phyloP scores from a whole-genome alignment of 2,888 invertebrate species.

The Protula sp. region DNA sequence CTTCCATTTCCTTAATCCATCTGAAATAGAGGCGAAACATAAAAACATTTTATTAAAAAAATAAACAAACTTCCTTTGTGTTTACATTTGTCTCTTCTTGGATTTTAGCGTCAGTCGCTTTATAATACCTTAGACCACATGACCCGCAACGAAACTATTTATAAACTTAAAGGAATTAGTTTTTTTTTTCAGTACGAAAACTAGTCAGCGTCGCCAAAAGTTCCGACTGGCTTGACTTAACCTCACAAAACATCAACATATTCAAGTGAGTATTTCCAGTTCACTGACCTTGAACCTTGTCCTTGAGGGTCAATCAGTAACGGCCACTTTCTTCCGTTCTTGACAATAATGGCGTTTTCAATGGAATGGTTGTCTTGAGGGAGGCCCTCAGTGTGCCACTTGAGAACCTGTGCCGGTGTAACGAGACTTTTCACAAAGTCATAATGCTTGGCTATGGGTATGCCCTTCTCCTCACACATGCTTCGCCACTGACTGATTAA shows the following conservation, averaged over 20 bases:
- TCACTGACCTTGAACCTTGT: conserved; percentile 46
- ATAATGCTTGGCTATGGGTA: conserved; percentile 36
- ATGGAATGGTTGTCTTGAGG: conserved; percentile 49
- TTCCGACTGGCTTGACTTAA: too few relatives aligned
- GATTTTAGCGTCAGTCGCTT: too few relatives aligned
- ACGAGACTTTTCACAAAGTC: not conserved
- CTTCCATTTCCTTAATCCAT: conserved; percentile 48
- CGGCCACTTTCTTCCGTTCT: conserved; percentile 49
- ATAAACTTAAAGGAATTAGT: too few relatives aligned
- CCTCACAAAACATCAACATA: too few relatives aligned
- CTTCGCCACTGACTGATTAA: conserved; percentile 8
- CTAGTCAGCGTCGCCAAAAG: too few relatives aligned
- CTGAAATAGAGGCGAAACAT: conserved; percentile 28
- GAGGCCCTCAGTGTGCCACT: conserved; percentile 51
- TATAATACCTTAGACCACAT: too few relatives aligned
- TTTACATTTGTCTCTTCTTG: not conserved
- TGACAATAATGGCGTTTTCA: conserved; percentile 51
- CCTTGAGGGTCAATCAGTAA: conserved; percentile 53
- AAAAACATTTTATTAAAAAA: too few relatives aligned
- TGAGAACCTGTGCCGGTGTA: conserved; percentile 33
- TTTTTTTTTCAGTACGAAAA: too few relatives aligned
- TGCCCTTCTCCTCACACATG: conserved; percentile 20
- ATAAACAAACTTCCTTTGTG: too few relatives aligned
- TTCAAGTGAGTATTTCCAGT: too few relatives aligned
- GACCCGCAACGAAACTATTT: too few relatives aligned